Conservation (phyloP, 2,113 vertebrate genomes). For the Notothenia rossii region DNA sequence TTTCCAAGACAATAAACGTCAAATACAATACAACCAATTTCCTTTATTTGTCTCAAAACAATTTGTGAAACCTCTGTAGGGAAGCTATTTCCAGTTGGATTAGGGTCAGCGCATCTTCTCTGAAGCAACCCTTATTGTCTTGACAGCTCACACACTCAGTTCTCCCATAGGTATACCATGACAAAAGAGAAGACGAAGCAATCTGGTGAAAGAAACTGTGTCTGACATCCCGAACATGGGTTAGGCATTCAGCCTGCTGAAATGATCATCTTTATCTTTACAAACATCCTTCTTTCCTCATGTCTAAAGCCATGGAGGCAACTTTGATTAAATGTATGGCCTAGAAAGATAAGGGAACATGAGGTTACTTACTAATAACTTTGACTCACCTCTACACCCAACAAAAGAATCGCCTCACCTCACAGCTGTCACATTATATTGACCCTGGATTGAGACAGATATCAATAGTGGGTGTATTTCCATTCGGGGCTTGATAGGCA, state of each 20-base stretch:
- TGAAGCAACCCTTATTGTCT: constrained; percentile 38
- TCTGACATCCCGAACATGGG: not conserved
- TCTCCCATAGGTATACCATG: constrained; percentile 56
- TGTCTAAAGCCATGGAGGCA: not conserved
- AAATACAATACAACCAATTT: constrained; percentile 7
- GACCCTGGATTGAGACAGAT: not conserved
- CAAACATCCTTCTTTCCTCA: not conserved
- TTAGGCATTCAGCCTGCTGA: not conserved
- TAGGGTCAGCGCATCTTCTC: constrained; percentile 49
- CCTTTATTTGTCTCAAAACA: constrained; percentile 28
- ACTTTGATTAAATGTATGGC: constrained; percentile 7
- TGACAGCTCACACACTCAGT: constrained; percentile 68
- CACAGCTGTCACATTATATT: not conserved
- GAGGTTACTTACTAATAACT: not conserved
- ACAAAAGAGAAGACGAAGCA: constrained; percentile 46
- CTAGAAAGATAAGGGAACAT: not conserved
- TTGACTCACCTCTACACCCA: constrained; percentile 8
- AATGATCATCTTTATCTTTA: not conserved
- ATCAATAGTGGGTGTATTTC: not conserved
- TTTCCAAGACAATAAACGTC: constrained; percentile 22
- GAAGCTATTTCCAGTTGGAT: constrained; percentile 47
- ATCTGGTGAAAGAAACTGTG: constrained; percentile 19
- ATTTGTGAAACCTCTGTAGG: constrained; percentile 10
- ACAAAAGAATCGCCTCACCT: not conserved
- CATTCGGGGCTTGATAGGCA: not conserved